Base-by-base conservation (phyloP, 2,113 vertebrate species). In the Melozone crissalis region DNA sequence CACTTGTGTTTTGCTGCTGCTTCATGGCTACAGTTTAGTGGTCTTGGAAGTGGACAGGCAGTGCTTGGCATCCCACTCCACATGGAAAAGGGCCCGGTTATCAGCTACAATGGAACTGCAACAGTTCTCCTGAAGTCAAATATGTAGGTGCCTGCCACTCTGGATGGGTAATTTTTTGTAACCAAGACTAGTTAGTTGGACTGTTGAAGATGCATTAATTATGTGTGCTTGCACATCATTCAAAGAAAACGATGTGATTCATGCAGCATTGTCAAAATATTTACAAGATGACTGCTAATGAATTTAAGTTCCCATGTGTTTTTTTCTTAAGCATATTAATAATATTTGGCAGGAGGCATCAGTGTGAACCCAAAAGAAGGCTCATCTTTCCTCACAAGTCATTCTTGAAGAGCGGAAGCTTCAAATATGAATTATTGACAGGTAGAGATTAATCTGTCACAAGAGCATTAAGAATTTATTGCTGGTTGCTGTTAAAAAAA, bases 381-480 rank as follows among this genome's bases (percentile, higher is more conserved):
- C 41, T 95, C 58, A 33, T 57, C 39, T 79, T 94, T 86, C 68
- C 73, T 87, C 55, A 51, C 55, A 68, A 77, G 41, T 86, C 41
- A 59, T 30, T 52, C 66, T 74, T 84, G 46, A 77, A 65, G 7
- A 71, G 55, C 0, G 0, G 75, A 83, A 87, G 66, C 85, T 89
- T 95, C 84, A 89, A 85, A 87, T 85, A 80, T 28, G 46, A 94
- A 79, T 82, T 87, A 95, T 68, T 86, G 90, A 84, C 91, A 96
- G 62, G 82, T 74, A 94, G 67, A 95, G 74, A 90, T 63, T 73
- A 79, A 87, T 87, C 79, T 90, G 90, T 81, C 91, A 88, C 58
- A 83, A 58, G 80, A 59, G 22, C 35, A 91, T 94, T 79, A 92
- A 82, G 61, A 94, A 89, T 93, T 84, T 88, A 84, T 65, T 89